A percentile compares a stretch with the other conserved stretches of the same genome.
Evolutionary conservation across 2,113 vertebrate genomes (phyloP).

Genomic region (Phrynocephalus versicolor): DNA sequence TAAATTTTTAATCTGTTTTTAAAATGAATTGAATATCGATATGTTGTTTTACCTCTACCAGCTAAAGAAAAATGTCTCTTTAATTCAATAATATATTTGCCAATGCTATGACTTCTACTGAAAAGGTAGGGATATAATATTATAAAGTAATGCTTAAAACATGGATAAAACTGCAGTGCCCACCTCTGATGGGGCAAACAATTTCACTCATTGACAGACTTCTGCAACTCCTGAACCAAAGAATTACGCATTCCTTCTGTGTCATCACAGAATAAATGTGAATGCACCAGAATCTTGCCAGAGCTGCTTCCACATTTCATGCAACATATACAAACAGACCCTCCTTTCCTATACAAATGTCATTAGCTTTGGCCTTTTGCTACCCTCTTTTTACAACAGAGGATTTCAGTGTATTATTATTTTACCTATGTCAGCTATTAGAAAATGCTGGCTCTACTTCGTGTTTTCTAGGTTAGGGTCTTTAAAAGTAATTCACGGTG

Average conservation of each 20-base stretch:
- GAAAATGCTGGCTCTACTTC: not conserved
- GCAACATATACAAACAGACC: not conserved
- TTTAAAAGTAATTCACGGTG: conserved; percentile 5
- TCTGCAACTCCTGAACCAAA: not conserved
- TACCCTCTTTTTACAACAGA: not conserved
- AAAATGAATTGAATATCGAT: no score
- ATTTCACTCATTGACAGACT: not conserved
- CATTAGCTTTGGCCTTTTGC: not conserved
- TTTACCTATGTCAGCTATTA: not conserved
- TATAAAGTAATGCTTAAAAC: no score
- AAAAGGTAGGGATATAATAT: not conserved
- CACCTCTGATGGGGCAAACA: not conserved
- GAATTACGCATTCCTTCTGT: not conserved
- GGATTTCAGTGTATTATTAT: not conserved
- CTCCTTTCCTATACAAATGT: not conserved
- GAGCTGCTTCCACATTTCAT: not conserved
- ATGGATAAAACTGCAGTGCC: no score
- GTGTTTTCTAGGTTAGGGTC: conserved; percentile 3
- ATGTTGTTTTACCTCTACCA: not conserved
- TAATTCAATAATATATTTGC: not conserved
- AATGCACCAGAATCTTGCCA: not conserved
- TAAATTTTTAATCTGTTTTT: no score
- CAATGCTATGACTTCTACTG: not conserved
- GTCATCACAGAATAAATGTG: not conserved
- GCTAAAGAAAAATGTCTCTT: not conserved